Conservation (phyloP, 2,797 vertebrate species). For the Threskiornis aethiopicus region DNA sequence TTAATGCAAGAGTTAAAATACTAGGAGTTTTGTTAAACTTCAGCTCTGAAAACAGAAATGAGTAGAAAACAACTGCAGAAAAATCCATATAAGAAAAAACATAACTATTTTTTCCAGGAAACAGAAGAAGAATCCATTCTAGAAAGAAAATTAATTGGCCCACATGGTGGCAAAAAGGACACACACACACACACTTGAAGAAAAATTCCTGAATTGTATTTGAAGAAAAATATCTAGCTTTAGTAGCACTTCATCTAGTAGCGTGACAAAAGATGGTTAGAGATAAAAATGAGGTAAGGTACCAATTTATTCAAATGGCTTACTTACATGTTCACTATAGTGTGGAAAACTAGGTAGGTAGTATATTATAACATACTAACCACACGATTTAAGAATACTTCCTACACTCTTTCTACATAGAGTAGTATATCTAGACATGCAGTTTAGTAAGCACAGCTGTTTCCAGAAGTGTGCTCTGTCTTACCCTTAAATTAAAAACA, state of each 20-base stretch:
- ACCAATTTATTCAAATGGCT: not conserved
- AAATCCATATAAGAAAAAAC: not conserved
- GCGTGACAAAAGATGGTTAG: not conserved
- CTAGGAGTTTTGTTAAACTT: not conserved
- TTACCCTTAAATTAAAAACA: not conserved
- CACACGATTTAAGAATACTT: not conserved
- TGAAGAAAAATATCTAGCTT: not conserved
- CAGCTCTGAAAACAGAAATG: not conserved
- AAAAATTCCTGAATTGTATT: not conserved
- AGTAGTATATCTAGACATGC: not conserved
- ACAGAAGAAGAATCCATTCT: not conserved
- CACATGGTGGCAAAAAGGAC: constrained; percentile 31
- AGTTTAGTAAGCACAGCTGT: not conserved
- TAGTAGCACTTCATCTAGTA: not conserved
- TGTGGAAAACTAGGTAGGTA: not conserved
- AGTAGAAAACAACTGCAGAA: not conserved
- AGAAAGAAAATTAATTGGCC: not conserved
- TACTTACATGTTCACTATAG: not conserved
- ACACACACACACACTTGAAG: not conserved
- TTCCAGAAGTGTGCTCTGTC: not conserved
- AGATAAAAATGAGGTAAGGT: not conserved
- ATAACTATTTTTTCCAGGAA: not conserved
- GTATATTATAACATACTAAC: not conserved
- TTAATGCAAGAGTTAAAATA: not conserved
- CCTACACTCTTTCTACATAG: not conserved